Percentiles rank a stretch among this genome's conserved stretches.
phyloP scores from a whole-genome alignment of 2,113 vertebrate species.

The Scytalopus superciliaris region DNA sequence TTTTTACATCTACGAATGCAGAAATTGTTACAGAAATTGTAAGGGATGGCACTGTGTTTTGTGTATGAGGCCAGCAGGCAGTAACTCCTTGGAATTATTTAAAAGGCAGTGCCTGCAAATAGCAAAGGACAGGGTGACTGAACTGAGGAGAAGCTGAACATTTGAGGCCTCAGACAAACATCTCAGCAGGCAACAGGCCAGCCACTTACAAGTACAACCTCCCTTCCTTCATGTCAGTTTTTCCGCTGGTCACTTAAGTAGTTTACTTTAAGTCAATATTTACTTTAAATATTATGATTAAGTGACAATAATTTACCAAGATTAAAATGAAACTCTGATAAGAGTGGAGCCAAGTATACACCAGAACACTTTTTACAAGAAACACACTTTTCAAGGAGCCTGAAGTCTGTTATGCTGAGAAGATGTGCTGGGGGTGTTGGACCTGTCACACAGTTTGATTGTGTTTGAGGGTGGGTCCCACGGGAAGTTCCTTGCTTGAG shows the following conservation, averaged over 20 bases:
- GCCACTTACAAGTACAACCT: neutral
- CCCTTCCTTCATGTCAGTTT: constrained; percentile 2
- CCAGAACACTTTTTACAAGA: neutral
- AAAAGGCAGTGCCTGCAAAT: neutral
- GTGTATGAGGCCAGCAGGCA: neutral
- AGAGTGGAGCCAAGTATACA: neutral
- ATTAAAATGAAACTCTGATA: constrained; percentile 4
- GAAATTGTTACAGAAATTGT: neutral
- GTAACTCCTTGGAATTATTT: neutral
- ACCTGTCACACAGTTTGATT: neutral
- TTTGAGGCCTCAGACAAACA: neutral
- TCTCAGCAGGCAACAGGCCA: neutral
- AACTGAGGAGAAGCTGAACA: neutral
- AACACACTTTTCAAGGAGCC: neutral
- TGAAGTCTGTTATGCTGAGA: neutral
- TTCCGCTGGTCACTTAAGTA: neutral
- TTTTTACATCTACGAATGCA: neutral
- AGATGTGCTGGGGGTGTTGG: neutral
- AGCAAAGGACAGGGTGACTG: neutral
- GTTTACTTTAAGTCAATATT: constrained; percentile 27
- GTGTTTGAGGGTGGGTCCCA: neutral
- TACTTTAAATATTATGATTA: constrained; percentile 29
- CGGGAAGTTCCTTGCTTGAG: neutral
- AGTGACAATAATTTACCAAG: constrained; percentile 2
- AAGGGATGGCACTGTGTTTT: neutral